Conservation (phyloP, 2,797 vertebrate species). For the Lindbergichthys nudifrons region DNA sequence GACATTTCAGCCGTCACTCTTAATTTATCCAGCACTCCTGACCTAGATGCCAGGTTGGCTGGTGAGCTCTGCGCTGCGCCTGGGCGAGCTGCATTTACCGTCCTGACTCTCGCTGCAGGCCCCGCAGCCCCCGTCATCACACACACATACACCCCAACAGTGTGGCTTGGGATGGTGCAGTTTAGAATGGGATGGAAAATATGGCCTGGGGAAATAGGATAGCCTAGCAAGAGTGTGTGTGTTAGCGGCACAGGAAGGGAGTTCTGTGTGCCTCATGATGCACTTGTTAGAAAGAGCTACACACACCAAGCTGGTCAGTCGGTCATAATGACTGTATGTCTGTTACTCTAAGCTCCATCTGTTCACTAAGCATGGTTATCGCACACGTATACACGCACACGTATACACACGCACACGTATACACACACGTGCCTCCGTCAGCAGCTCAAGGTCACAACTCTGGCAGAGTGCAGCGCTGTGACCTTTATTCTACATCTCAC, state of each 20-base stretch:
- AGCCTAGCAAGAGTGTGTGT: slow-evolving; percentile 40
- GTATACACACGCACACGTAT: slow-evolving; percentile 11
- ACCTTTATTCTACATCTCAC: slow-evolving; percentile 79
- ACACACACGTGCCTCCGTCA: slow-evolving; percentile 57
- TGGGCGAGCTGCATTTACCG: slow-evolving; percentile 46
- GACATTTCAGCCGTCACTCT: slow-evolving; percentile 84
- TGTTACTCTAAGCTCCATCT: slow-evolving; percentile 82
- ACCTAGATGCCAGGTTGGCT: slow-evolving; percentile 83
- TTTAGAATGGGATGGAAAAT: slow-evolving; percentile 59
- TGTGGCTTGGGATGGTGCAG: slow-evolving; percentile 52
- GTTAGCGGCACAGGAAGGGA: slow-evolving; percentile 45
- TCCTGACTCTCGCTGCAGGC: slow-evolving; percentile 64
- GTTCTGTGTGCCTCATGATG: slow-evolving; percentile 53
- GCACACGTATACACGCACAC: slow-evolving; percentile 50
- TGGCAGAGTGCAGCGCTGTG: slow-evolving; percentile 71
- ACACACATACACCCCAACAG: not conserved
- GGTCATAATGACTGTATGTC: slow-evolving; percentile 82
- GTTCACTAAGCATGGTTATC: slow-evolving; percentile 83
- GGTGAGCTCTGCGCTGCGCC: slow-evolving; percentile 64
- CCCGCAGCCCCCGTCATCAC: slow-evolving; percentile 50
- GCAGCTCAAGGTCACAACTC: slow-evolving; percentile 81
- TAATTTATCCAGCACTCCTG: slow-evolving; percentile 80
- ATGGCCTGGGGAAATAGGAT: slow-evolving; percentile 70
- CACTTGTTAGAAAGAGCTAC: slow-evolving; percentile 74
- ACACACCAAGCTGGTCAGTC: slow-evolving; percentile 67